Evolutionary conservation across 2,797 vertebrate genomes (phyloP), one percentile per base, ranked within the genome.

Genomic region (Eulemur rubriventer): DNA sequence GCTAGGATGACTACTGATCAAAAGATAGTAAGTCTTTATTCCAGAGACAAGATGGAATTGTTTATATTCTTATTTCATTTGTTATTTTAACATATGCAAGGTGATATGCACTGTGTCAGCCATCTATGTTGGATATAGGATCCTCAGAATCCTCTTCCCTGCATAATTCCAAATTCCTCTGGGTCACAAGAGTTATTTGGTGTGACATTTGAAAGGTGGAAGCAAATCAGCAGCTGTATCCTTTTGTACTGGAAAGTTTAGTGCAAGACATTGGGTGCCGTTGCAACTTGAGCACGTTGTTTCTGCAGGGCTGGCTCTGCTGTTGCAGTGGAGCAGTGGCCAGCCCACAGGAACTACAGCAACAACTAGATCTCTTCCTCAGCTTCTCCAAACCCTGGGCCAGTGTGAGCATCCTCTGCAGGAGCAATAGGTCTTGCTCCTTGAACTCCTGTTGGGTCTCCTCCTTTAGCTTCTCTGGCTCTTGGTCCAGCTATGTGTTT

Each of bases 11-110:
- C 9, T 43, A 80, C 28, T 50, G 48, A 87, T 76, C 67, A 50
- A 79, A 82, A 85, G n/a, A 87, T 24, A 82, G 13, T 55, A 87
- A 80, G 13, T 55, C 81, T 92, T 96, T 92, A 28, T 84, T 97
- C 83, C 80, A 59, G n/a, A 46, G 63, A 75, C 9, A 57, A 88
- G 18, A 85, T 9, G 7, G 6, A 12, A 52, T 57, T 70, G 24
- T 81, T 61, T 50, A 8, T 9, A 43, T 65, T 93, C 89, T 79
- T 78, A 52, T 83, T 90, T 35, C 14, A n/a, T 20, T 90, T 69
- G 73, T 33, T 70, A 86, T 89, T 81, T 92, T 43, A 46, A 48
- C 30, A 7, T 67, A 78, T 35, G 6, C 0, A 78, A 43, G 65
- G 70, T 61, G 59, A 89, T 72, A 72, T 69, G 1, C 9, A 65